Base-by-base conservation (phyloP, 2,888 invertebrate species). In the Drosophila meridiana region DNA sequence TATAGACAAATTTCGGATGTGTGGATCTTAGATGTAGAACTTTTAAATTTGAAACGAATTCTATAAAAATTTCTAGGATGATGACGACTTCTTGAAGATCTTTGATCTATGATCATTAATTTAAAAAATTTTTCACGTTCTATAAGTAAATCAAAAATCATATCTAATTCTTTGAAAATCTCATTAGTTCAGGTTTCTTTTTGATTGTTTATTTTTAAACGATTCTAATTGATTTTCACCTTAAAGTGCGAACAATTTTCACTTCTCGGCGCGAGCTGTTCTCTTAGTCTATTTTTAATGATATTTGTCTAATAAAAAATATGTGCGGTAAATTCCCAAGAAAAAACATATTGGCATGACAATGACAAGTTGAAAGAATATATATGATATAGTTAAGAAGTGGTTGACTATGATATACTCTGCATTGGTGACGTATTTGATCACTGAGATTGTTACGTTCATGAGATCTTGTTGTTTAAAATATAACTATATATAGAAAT, bases 231-330 rank as follows among this genome's bases (percentile, higher is more conserved):
- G 26, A 26, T 42, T 61, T 53, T 42, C 14, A 26, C 53, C 38
- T 32, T 26, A 28, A 26, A 34, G 26, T 32, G 26, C 32, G 40
- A 53, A 5, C 43, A 26, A 30, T 48, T 60, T 32, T 8, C 30
- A 58, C 58, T 30, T 26, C 3, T 0, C 20, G 20, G 3, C 20
- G 34, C 5, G 11, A 28, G 28, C 36, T 47, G 3, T 47, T 14
- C n/a, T 6, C 20, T 42, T 30, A 11, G 42, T n/a, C 28, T 38
- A 30, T 57, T 57, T 57, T 43, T 43, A 43, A 57, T 57, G 43
- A 57, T 34, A 45, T 57, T 57, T 57, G 45, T 45, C 34, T 28
- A 58, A 58, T 45, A 47, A 36, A 36, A 43, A 43, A 4, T n/a
- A 42, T 42, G 14, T 42, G 34, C 20, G 20, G 20, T 58, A 45